A percentile compares a stretch with the other conserved stretches of the same genome.
Evolutionary conservation across 2,797 vertebrate species (phyloP).

Genomic region (Pseudochaenichthys georgianus): DNA sequence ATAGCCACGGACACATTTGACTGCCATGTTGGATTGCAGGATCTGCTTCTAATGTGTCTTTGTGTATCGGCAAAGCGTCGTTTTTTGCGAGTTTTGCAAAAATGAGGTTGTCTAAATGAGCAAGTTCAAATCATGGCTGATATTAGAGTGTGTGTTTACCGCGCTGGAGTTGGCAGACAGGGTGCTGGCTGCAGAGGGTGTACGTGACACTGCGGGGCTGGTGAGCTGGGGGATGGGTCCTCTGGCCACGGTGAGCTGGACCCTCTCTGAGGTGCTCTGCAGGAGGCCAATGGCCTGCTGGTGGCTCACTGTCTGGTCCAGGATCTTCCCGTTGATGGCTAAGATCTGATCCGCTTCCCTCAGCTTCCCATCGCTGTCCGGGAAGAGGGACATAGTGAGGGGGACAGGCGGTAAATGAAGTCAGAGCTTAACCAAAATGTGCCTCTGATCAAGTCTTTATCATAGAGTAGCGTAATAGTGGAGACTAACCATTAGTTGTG

Average conservation of each 20-base stretch:
- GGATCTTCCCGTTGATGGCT: constrained; percentile 92
- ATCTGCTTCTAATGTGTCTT: neutral
- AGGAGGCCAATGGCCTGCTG: constrained; percentile 95
- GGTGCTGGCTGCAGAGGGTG: constrained; percentile 95
- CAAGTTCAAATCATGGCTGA: neutral
- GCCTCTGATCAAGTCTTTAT: neutral
- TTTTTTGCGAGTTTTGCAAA: no score
- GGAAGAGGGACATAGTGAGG: neutral
- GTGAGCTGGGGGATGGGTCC: constrained; percentile 90
- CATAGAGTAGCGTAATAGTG: no score
- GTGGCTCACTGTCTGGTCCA: constrained; percentile 95
- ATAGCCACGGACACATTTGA: no score
- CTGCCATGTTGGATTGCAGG: neutral
- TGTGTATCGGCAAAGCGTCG: no score
- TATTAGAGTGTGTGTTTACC: constrained; percentile 68
- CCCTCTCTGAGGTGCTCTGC: constrained; percentile 92
- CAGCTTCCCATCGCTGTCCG: constrained; percentile 92
- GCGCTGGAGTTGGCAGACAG: constrained; percentile 93
- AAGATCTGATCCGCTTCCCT: constrained; percentile 97
- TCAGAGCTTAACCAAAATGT: neutral
- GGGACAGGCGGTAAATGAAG: neutral
- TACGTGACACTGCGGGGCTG: constrained; percentile 92
- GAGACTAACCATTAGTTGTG: no score
- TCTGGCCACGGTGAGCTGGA: constrained; percentile 91
- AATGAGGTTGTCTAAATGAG: neutral